Percentiles rank a stretch among this genome's conserved stretches.
These are phyloP conservation scores for Poeciliopsis presidionis DNA, from an alignment of 2,797 vertebrate genomes.

Conservation along the genomic window DNA sequence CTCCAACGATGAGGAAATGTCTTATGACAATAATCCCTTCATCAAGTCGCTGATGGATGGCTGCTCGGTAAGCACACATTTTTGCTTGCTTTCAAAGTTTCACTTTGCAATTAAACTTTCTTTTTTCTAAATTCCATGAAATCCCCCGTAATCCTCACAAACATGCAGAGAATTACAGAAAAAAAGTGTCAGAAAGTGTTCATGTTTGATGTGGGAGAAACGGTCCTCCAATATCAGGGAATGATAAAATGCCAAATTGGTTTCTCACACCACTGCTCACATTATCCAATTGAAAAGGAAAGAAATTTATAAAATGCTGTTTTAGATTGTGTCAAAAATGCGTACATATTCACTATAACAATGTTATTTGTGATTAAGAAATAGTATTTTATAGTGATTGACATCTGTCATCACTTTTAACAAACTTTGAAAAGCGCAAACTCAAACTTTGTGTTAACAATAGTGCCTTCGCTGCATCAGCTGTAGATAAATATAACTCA, in stretches of 20 bases:
- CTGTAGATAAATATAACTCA: not conserved
- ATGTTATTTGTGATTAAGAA: not conserved
- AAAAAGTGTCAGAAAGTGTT: conserved; percentile 12
- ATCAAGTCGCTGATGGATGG: conserved; percentile 92
- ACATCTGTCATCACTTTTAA: not conserved
- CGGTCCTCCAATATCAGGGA: not conserved
- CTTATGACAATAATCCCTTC: conserved; percentile 94
- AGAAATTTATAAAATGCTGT: not conserved
- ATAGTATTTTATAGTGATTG: not conserved
- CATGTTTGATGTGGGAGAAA: not conserved
- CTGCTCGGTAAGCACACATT: conserved; percentile 87
- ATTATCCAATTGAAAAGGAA: not conserved
- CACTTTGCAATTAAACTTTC: conserved; percentile 39
- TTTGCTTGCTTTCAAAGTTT: conserved; percentile 12
- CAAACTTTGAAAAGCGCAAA: not conserved
- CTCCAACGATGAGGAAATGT: conserved; percentile 98
- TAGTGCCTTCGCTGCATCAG: not conserved
- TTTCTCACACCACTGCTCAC: not conserved
- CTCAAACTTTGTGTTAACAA: not conserved
- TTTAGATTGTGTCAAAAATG: not conserved
- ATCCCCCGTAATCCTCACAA: conserved; percentile 41
- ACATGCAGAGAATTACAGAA: conserved; percentile 15
- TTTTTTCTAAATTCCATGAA: conserved; percentile 22
- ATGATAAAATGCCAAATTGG: not conserved
- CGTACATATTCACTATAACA: too few relatives aligned